Percentiles rank a stretch among this genome's conserved stretches.
Conservation (phyloP, 2,113 vertebrate species). For the Callionymus lyra region DNA sequence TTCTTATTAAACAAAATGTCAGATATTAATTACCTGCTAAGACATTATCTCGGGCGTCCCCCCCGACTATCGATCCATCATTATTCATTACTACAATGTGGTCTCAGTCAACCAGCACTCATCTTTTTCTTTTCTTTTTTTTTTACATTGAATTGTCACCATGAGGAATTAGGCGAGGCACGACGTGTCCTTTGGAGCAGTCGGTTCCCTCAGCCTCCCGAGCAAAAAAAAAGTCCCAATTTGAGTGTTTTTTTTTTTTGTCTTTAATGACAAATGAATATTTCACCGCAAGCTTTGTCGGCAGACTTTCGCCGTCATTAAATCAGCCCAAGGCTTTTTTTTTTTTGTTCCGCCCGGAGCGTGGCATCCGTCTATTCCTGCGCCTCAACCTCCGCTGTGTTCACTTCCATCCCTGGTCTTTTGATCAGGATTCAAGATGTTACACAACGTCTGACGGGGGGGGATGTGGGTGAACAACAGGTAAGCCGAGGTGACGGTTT, state of each 20-base stretch:
- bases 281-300: constrained; percentile 42
- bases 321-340: constrained; percentile 48
- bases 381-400: constrained; percentile 23
- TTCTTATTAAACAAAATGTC: no score
- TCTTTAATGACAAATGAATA: constrained; percentile 44
- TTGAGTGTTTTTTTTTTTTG: constrained; percentile 35
- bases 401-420: constrained; percentile 16
- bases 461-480: constrained; percentile 16
- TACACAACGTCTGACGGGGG: no score
- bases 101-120: no score
- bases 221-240: constrained; percentile 24
- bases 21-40: no score
- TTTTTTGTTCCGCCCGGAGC: constrained; percentile 48
- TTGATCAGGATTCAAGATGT: constrained; percentile 22
- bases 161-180: no score
- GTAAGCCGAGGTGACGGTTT: constrained; percentile 17
- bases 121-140: no score
- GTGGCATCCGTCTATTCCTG: constrained; percentile 20
- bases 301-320: constrained; percentile 42
- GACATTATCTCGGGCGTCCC: no score
- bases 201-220: no score
- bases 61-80: no score
- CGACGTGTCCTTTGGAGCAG: no score
- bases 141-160: no score
- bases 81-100: no score